Evolutionary conservation across 2,888 invertebrate genomes (phyloP).

Genomic region (Aradus depressus): DNA sequence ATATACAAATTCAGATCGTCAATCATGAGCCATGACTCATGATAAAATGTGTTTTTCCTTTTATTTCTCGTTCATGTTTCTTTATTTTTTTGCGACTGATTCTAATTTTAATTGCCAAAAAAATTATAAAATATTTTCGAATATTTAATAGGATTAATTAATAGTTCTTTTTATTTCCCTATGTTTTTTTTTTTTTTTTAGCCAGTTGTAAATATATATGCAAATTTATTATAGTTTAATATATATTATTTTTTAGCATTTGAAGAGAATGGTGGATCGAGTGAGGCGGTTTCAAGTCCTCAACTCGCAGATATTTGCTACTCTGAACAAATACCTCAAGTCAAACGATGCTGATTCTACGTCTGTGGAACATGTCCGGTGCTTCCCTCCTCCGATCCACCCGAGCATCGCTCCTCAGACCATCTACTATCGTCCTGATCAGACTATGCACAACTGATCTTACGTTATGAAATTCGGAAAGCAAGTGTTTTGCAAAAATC

Average conservation of each 20-base stretch:
- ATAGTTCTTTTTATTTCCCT: neutral
- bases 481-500: too few relatives aligned
- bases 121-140: too few relatives aligned
- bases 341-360: slow-evolving; percentile 64
- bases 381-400: slow-evolving; percentile 90
- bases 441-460: slow-evolving; percentile 21
- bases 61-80: neutral
- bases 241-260: slow-evolving; percentile 49
- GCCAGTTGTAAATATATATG: too few relatives aligned
- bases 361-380: slow-evolving; percentile 91
- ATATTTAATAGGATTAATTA: neutral
- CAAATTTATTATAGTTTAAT: neutral
- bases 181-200: neutral
- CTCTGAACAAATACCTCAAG: slow-evolving; percentile 85
- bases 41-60: too few relatives aligned
- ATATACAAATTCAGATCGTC: too few relatives aligned
- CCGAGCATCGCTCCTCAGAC: slow-evolving; percentile 49
- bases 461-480: too few relatives aligned
- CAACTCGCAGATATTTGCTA: slow-evolving; percentile 95
- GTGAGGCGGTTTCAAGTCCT: slow-evolving; percentile 95
- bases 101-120: neutral
- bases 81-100: neutral
- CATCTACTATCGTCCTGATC: slow-evolving; percentile 41
- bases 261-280: slow-evolving; percentile 94
- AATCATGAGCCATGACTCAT: too few relatives aligned